A percentile compares a stretch with the other conserved stretches of the same genome.
Evolutionary conservation across 2,888 invertebrate genomes (phyloP).

Genomic region (Eupithecia inturbata): DNA sequence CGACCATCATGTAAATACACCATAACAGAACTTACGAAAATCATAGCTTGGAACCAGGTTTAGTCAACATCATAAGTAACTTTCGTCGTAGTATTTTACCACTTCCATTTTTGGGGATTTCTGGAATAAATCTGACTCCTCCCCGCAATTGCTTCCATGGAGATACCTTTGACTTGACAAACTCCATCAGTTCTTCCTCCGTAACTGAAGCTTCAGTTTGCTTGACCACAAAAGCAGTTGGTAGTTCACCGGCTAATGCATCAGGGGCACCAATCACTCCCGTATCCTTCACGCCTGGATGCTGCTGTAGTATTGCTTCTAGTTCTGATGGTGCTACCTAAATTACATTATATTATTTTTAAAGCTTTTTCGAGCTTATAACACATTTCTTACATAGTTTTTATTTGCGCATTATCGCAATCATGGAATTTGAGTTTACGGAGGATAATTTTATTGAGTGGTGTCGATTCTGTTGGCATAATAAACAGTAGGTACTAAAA

Average conservation of each 20-base stretch:
- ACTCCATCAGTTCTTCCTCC: slow-evolving; percentile 62
- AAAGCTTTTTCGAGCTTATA: not conserved
- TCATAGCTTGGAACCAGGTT: slow-evolving; percentile 14
- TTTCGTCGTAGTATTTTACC: slow-evolving; percentile 89
- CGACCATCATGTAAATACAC: too few species aligned
- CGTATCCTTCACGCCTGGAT: slow-evolving; percentile 65
- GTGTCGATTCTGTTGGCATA: not conserved
- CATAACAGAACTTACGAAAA: not conserved
- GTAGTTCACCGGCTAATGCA: slow-evolving; percentile 63
- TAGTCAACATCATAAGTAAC: slow-evolving; percentile 63
- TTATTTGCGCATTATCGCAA: not conserved
- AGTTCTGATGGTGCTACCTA: slow-evolving; percentile 72
- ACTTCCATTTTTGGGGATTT: slow-evolving; percentile 89
- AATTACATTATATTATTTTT: slow-evolving; percentile 1
- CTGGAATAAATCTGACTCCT: slow-evolving; percentile 88
- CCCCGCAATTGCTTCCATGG: slow-evolving; percentile 89
- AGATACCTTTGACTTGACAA: slow-evolving; percentile 75
- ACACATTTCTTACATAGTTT: not conserved
- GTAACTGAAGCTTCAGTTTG: slow-evolving; percentile 51
- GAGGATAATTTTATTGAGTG: not conserved
- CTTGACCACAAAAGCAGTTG: slow-evolving; percentile 68
- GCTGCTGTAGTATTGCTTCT: slow-evolving; percentile 64
- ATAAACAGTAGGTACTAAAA: not conserved
- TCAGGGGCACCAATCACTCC: slow-evolving; percentile 68
- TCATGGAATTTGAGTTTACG: not conserved